Evolutionary conservation across 2,797 vertebrate genomes (phyloP).

Genomic region (Acipenser ruthenus): DNA sequence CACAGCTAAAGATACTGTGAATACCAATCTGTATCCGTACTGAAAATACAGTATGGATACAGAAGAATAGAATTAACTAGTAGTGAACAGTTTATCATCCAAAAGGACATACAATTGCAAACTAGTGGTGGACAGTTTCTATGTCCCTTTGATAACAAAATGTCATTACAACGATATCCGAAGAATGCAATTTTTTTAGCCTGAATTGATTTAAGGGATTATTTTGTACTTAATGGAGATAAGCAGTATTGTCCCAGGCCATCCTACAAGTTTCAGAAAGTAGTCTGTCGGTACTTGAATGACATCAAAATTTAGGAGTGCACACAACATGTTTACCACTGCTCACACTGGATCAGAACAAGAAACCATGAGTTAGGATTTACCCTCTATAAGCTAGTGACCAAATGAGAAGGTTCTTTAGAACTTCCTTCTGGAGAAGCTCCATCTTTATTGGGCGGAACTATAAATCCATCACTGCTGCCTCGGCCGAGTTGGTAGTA

Average conservation of each 20-base stretch:
- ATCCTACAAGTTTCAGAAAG: constrained; percentile 22
- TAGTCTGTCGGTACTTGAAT: constrained; percentile 40
- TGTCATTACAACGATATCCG: constrained; percentile 25
- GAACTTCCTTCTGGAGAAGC: constrained; percentile 66
- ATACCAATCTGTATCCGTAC: constrained; percentile 34
- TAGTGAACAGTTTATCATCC: constrained; percentile 15
- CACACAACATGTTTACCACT: constrained; percentile 73
- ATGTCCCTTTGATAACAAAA: constrained; percentile 39
- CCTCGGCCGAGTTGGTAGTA: constrained; percentile 94
- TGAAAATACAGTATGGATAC: constrained; percentile 63
- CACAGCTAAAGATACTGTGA: constrained; percentile 64
- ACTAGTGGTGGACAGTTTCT: constrained; percentile 49
- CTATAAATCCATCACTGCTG: constrained; percentile 94
- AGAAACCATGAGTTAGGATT: constrained; percentile 44
- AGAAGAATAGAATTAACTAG: constrained; percentile 72
- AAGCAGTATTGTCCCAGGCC: constrained; percentile 35
- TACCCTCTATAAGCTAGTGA: constrained; percentile 94
- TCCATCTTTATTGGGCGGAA: constrained; percentile 84
- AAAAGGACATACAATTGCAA: constrained; percentile 18
- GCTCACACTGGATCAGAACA: constrained; percentile 68
- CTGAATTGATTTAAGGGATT: constrained; percentile 21
- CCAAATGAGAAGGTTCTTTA: constrained; percentile 84
- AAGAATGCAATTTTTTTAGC: constrained; percentile 7
- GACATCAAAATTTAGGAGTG: constrained; percentile 61
- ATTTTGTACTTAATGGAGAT: constrained; percentile 49